Conservation (phyloP, 2,888 invertebrate species). For the Macrosiphum euphorbiae region DNA sequence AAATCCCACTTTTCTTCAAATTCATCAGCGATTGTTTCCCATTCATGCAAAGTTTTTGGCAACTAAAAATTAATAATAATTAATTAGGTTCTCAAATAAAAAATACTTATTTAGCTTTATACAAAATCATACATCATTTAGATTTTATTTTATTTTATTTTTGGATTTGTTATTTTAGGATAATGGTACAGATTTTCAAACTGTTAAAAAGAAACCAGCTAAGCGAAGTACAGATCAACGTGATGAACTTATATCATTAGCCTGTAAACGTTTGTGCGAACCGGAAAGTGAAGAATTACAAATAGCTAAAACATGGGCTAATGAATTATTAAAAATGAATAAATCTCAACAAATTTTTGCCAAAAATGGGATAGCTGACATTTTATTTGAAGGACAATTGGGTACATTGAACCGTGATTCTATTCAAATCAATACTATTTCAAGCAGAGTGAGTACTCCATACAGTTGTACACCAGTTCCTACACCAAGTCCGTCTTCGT, state of each 20-base stretch:
- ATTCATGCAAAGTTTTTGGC: conserved; percentile 20
- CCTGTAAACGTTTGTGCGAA: conserved; percentile 33
- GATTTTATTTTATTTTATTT: conserved; percentile 18
- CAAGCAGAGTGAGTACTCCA: conserved; percentile 25
- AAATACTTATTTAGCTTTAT: conserved; percentile 20
- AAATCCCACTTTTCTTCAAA: conserved; percentile 24
- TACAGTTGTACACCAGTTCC: conserved; percentile 26
- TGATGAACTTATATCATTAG: conserved; percentile 28
- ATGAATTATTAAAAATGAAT: conserved; percentile 31
- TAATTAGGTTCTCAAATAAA: conserved; percentile 23
- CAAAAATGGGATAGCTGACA: conserved; percentile 15
- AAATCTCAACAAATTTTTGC: conserved; percentile 31
- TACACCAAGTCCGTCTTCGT: conserved; percentile 15
- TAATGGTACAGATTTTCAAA: conserved; percentile 18
- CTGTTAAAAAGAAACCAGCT: conserved; percentile 19
- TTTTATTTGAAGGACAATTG: conserved; percentile 26
- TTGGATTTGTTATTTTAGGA: conserved; percentile 17
- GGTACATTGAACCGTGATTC: conserved; percentile 22
- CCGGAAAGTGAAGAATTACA: conserved; percentile 23
- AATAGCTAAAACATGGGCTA: conserved; percentile 19
- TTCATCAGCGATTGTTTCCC: conserved; percentile 16
- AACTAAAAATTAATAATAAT: conserved; percentile 31
- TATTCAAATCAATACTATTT: conserved; percentile 28
- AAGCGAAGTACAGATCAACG: conserved; percentile 17
- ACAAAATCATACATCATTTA: conserved; percentile 11